A percentile compares a stretch with the other conserved stretches of the same genome.
Conservation (phyloP, 2,797 vertebrate species). For the Oophaga sylvatica region DNA sequence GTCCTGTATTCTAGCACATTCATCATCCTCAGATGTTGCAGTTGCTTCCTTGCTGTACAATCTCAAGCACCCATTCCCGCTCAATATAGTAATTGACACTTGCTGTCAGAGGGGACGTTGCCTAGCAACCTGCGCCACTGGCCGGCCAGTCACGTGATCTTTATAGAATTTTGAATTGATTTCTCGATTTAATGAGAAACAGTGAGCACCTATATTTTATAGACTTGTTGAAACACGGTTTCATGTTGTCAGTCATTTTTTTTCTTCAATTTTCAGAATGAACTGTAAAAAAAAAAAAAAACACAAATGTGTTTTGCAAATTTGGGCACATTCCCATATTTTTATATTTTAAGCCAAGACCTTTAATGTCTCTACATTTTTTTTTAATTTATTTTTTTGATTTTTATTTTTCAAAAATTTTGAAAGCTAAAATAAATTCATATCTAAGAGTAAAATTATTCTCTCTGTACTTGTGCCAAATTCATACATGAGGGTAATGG, state of each 20-base stretch:
- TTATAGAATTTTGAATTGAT: constrained; percentile 36
- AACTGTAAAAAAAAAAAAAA: neutral
- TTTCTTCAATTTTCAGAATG: neutral
- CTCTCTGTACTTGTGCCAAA: neutral
- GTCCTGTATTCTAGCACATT: constrained; percentile 17
- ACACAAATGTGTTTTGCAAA: neutral
- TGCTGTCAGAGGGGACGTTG: constrained; percentile 29
- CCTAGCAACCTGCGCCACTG: constrained; percentile 25
- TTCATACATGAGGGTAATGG: neutral
- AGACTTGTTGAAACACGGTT: neutral
- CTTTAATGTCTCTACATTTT: neutral
- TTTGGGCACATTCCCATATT: too few relatives aligned
- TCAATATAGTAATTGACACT: constrained; percentile 43
- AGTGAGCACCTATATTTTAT: neutral
- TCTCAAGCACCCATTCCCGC: constrained; percentile 18
- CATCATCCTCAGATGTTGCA: constrained; percentile 24
- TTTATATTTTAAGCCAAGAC: neutral
- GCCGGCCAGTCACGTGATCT: constrained; percentile 22
- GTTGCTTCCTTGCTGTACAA: constrained; percentile 10
- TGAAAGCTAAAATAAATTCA: neutral
- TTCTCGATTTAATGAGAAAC: constrained; percentile 1
- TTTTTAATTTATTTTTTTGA: neutral
- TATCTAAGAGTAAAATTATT: neutral
- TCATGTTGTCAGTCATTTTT: neutral
- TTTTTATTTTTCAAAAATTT: neutral